These are phyloP conservation scores for Odontocerum albicorne DNA, from an alignment of 2,888 invertebrate species.

Conservation along the genomic window DNA sequence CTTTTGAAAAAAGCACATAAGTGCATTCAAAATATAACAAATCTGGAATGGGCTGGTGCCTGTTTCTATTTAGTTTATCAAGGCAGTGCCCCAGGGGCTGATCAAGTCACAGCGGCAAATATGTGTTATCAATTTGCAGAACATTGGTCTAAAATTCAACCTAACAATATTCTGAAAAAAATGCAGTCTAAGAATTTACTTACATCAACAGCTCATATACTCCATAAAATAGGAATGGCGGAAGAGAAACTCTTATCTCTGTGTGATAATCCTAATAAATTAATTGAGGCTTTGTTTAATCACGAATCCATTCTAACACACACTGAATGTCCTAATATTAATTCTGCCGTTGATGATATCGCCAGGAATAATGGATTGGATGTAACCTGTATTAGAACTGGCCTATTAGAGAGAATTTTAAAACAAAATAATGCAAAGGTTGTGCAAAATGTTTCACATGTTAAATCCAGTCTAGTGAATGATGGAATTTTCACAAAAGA, in stretches of 20 bases:
- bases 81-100: conserved; percentile 55
- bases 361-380: conserved; percentile 56
- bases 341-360: conserved; percentile 54
- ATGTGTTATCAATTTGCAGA: conserved; percentile 57
- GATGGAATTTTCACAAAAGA: conserved; percentile 42
- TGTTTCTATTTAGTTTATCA: conserved; percentile 56
- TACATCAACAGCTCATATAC: conserved; percentile 52
- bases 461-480: conserved; percentile 41
- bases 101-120: conserved; percentile 57
- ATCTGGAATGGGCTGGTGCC: conserved; percentile 59
- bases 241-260: conserved; percentile 52
- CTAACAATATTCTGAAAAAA: conserved; percentile 53
- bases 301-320: conserved; percentile 49
- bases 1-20: conserved; percentile 52
- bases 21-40: conserved; percentile 54
- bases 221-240: conserved; percentile 55
- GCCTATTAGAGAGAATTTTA: conserved; percentile 53
- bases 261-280: conserved; percentile 51
- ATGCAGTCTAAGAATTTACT: conserved; percentile 54
- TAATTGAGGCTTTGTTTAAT: conserved; percentile 52
- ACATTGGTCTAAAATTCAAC: conserved; percentile 53
- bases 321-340: conserved; percentile 51
- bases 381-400: conserved; percentile 52
- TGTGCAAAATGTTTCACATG: conserved; percentile 38
- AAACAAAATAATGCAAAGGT: conserved; percentile 38